These are phyloP conservation scores for Ganaspis brasiliensis DNA, from an alignment of 2,888 invertebrate genomes.

Conservation along the genomic window DNA sequence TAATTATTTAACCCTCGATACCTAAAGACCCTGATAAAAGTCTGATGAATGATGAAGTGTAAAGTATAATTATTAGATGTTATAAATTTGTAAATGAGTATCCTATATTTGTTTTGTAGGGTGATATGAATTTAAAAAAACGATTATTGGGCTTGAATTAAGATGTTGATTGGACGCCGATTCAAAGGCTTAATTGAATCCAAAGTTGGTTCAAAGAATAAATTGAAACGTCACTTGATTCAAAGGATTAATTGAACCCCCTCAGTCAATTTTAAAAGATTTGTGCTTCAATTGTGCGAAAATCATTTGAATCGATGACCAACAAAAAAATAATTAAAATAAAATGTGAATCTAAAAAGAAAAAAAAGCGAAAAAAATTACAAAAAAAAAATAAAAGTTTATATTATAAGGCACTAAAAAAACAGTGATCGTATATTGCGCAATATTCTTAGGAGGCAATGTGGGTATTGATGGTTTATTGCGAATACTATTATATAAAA, in stretches of 20 bases:
- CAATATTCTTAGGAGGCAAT: slow-evolving; percentile 14
- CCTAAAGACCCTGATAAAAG: slow-evolving; percentile 17
- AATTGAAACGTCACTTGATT: neutral
- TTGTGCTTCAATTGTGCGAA: neutral
- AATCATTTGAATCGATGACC: slow-evolving; percentile 14
- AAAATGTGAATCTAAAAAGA: neutral
- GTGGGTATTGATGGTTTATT: slow-evolving; percentile 28
- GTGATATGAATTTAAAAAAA: neutral
- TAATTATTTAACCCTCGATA: neutral
- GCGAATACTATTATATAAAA: slow-evolving; percentile 21
- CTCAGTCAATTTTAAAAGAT: neutral
- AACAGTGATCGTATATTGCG: slow-evolving; percentile 4
- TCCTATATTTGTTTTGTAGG: neutral
- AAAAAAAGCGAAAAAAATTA: no score
- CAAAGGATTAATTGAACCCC: neutral
- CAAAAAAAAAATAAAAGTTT: neutral
- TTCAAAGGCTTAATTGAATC: neutral
- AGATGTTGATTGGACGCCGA: neutral
- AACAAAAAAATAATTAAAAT: slow-evolving; percentile 16
- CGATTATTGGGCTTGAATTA: neutral
- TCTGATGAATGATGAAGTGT: slow-evolving; percentile 24
- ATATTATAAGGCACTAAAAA: slow-evolving; percentile 39
- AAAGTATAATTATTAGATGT: slow-evolving; percentile 16
- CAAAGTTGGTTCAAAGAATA: neutral
- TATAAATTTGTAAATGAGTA: neutral